A percentile compares a stretch with the other conserved stretches of the same genome.
phyloP scores from a whole-genome alignment of 2,888 invertebrate genomes.

The Leptura quadrifasciata region DNA sequence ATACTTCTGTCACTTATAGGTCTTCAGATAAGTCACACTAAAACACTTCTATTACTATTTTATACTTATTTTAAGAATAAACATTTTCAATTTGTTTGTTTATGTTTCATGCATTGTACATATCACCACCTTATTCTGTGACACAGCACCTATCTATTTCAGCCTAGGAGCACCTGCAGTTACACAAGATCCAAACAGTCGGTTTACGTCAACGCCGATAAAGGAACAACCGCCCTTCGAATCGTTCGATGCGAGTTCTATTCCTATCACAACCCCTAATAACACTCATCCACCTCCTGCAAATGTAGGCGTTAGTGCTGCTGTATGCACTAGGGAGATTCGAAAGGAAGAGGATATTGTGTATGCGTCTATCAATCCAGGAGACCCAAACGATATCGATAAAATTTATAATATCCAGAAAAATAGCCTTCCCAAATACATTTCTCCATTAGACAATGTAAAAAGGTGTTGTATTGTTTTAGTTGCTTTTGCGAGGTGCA shows the following conservation, averaged over 20 bases:
- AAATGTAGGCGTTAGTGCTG: background rate
- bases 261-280: slow-evolving; percentile 18
- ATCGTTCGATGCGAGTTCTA: slow-evolving; percentile 30
- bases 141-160: slow-evolving; percentile 34
- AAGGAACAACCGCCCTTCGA: slow-evolving; percentile 22
- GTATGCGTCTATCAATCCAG: slow-evolving; percentile 30
- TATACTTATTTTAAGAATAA: too few relatives aligned
- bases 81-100: background rate
- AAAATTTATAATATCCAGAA: slow-evolving; percentile 47
- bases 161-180: slow-evolving; percentile 12
- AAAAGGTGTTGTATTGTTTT: slow-evolving; percentile 59
- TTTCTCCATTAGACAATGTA: slow-evolving; percentile 67
- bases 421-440: slow-evolving; percentile 64
- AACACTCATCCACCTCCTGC: background rate
- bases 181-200: slow-evolving; percentile 1
- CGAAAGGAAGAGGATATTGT: slow-evolving; percentile 5
- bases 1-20: too few relatives aligned
- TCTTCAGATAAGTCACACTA: too few relatives aligned
- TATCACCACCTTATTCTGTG: slow-evolving; percentile 27
- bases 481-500: background rate
- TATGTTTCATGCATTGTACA: background rate
- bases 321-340: background rate
- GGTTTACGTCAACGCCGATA: slow-evolving; percentile 42
- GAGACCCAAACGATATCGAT: slow-evolving; percentile 64
- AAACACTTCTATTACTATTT: too few relatives aligned